These are phyloP conservation scores for Peribatodes rhomboidaria DNA, from an alignment of 2,888 invertebrate genomes.

Conservation along the genomic window DNA sequence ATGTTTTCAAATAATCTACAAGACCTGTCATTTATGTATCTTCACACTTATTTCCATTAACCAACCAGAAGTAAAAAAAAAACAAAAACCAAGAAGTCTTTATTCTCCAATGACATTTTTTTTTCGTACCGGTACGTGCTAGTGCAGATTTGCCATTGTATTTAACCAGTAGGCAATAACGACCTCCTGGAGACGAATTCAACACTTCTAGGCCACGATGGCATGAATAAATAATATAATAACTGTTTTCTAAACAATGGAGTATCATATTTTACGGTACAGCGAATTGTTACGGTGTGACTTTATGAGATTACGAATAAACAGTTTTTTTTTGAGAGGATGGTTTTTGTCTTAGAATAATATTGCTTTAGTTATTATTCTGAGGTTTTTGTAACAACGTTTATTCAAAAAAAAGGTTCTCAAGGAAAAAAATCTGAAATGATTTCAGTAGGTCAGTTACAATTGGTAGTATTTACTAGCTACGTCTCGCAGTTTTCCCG, in stretches of 20 bases:
- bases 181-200: slow-evolving; percentile 28
- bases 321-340: slow-evolving; percentile 6
- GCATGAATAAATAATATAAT: not conserved
- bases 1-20: not conserved
- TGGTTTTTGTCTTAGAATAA: not conserved
- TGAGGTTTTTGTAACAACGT: not conserved
- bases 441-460: slow-evolving; percentile 1
- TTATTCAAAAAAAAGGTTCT: not conserved
- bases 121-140: slow-evolving; percentile 21
- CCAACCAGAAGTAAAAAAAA: not conserved
- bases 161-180: slow-evolving; percentile 31
- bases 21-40: too few species aligned
- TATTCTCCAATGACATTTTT: slow-evolving; percentile 24
- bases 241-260: slow-evolving; percentile 2
- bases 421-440: not conserved
- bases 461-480: too few species aligned
- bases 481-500: too few species aligned
- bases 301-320: slow-evolving; percentile 1
- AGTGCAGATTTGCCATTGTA: slow-evolving; percentile 33
- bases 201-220: slow-evolving; percentile 35
- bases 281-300: slow-evolving; percentile 13
- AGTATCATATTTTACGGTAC: slow-evolving; percentile 23
- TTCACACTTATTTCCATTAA: slow-evolving; percentile 2
- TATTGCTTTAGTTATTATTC: not conserved
- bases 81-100: not conserved